phyloP scores from a whole-genome alignment of 1,140 invertebrate species.

The Brachionus plicatilis region DNA sequence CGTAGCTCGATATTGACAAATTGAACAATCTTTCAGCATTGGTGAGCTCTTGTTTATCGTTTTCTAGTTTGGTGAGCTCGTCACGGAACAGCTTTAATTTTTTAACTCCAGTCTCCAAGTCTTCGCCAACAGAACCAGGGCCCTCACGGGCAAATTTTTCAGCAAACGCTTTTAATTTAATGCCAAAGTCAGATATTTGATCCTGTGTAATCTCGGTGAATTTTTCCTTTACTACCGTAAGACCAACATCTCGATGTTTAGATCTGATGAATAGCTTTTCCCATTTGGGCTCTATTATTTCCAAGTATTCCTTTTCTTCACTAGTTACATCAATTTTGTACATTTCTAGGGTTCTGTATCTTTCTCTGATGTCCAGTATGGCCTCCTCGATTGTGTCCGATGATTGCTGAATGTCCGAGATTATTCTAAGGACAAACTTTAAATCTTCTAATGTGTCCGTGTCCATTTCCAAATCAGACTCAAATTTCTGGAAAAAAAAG shows the following conservation, averaged over 20 bases:
- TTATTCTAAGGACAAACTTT: conserved; percentile 74
- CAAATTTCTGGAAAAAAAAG: conserved; percentile 48
- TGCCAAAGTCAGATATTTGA: conserved; percentile 36
- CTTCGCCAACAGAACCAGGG: conserved; percentile 30
- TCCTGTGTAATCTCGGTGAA: conserved; percentile 63
- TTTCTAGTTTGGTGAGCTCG: conserved; percentile 65
- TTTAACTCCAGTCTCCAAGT: conserved; percentile 47
- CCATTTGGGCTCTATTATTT: conserved; percentile 51
- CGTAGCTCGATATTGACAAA: conserved; percentile 72
- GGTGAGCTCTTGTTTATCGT: conserved; percentile 64
- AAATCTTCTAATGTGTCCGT: conserved; percentile 69
- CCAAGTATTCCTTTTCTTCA: conserved; percentile 48
- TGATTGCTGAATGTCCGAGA: conserved; percentile 67
- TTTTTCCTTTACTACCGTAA: conserved; percentile 58
- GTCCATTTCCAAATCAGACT: conserved; percentile 51
- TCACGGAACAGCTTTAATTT: conserved; percentile 63
- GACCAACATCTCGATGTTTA: conserved; percentile 54
- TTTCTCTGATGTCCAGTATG: conserved; percentile 64
- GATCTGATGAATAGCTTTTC: conserved; percentile 52
- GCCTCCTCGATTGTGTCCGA: conserved; percentile 66
- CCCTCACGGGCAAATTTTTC: background rate
- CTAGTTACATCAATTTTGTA: conserved; percentile 56
- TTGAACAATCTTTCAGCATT: conserved; percentile 79
- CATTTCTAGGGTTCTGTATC: conserved; percentile 55
- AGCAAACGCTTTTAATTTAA: conserved; percentile 22